Evolutionary conservation across 2,797 vertebrate species (phyloP), one percentile per base, ranked within the genome.

Genomic region (Sebastes paucispinis): DNA sequence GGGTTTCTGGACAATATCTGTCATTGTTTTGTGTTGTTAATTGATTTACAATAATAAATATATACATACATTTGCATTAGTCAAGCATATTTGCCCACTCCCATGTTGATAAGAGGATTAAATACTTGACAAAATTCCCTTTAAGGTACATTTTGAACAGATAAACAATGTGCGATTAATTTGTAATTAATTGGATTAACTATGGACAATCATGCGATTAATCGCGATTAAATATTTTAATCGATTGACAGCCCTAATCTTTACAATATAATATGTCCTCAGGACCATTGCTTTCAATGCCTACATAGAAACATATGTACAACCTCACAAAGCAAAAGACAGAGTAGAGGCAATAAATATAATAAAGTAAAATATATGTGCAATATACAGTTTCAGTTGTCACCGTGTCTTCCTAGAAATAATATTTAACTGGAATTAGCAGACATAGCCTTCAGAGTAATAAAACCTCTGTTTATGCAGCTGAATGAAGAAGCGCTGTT

Each of bases 401-500:
- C 27, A 20, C 25, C 6, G 12, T 57, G 24, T 76, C 52, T 63
- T 81, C 27, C 69, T 47, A 65, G 75, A 81, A 72, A 74, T 64
- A 22, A 54, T 77, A 70, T 81, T 88, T 65, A 25, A 72, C 43
- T 31, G 18, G 29, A 78, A 77, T 74, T 64, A 73, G 62, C 65
- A 83, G 68, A 79, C 77, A 82, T 69, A 70, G 31, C n/a, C 65
- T 60, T 36, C 24, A 22, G 32, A 80, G 79, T 77, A 84, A 82
- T 87, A 77, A 78, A 88, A 57, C 14, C 55, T 82, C n/a, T 82
- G 84, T 90, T 93, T 87, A 66, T 4, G 57, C 82, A 89, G 87
- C 85, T 88, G 88, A 85, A 52, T 70, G n/a, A 57, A 63, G 50
- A 90, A 88, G 71, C 16, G 0, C 54, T 55, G 36, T 60, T 78